Evolutionary conservation across 1,140 invertebrate genomes (phyloP).

Genomic region (Drosophila parvula): DNA sequence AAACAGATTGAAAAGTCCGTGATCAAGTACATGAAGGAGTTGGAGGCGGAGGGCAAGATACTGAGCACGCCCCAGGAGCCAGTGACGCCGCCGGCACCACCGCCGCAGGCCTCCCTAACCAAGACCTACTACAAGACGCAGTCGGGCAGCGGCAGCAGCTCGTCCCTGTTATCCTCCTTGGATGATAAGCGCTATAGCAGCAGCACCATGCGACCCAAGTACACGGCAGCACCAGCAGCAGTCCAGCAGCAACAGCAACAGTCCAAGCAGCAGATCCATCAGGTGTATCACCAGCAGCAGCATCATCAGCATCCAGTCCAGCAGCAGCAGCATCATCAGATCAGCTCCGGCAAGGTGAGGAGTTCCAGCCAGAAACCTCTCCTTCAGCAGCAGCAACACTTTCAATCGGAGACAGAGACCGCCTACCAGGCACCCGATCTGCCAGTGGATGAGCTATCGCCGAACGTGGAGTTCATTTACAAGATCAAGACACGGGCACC

Average conservation of each 20-base stretch:
- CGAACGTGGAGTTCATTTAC: constrained; percentile 81
- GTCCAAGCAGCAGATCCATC: constrained; percentile 12
- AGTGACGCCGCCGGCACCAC: constrained; percentile 29
- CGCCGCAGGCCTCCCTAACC: constrained; percentile 16
- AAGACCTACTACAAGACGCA: constrained; percentile 78
- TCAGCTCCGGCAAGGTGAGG: not conserved
- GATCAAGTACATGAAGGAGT: constrained; percentile 82
- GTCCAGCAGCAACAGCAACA: constrained; percentile 8
- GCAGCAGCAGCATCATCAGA: constrained; percentile 28
- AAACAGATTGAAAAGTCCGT: constrained; percentile 83
- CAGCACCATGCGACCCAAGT: constrained; percentile 71
- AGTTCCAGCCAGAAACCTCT: constrained; percentile 41
- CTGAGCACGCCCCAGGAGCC: constrained; percentile 68
- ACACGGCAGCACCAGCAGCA: constrained; percentile 20
- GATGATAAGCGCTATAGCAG: constrained; percentile 69
- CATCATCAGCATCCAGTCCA: constrained; percentile 17
- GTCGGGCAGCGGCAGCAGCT: constrained; percentile 5
- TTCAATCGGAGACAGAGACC: constrained; percentile 71
- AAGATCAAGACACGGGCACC: constrained; percentile 81
- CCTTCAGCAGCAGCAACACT: constrained; percentile 38
- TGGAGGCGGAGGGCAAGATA: constrained; percentile 81
- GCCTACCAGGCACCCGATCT: constrained; percentile 72
- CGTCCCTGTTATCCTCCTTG: not conserved
- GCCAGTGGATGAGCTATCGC: constrained; percentile 52
- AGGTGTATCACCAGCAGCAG: constrained; percentile 25